A percentile compares a stretch with the other conserved stretches of the same genome.
Evolutionary conservation across 2,888 invertebrate genomes (phyloP).

Genomic region (Leucoma salicis): DNA sequence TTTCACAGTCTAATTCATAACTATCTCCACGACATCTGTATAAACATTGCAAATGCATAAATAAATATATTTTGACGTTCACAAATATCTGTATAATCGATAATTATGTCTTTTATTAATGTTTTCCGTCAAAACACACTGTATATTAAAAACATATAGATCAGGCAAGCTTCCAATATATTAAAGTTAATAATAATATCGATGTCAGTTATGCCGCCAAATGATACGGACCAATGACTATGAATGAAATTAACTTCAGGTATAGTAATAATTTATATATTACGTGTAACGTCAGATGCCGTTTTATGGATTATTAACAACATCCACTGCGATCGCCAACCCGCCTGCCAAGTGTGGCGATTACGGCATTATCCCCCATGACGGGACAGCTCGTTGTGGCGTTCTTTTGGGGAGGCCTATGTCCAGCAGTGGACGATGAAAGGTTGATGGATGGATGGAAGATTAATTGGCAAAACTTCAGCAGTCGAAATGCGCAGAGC

Average conservation of each 20-base stretch:
- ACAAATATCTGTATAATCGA: slow-evolving; percentile 21
- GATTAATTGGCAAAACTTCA: too few relatives aligned
- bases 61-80: slow-evolving; percentile 9
- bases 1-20: background rate
- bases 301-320: too few relatives aligned
- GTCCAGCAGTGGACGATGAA: too few relatives aligned
- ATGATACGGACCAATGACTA: slow-evolving; percentile 24
- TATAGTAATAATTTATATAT: too few relatives aligned
- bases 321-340: too few relatives aligned
- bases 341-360: too few relatives aligned
- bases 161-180: slow-evolving; percentile 32
- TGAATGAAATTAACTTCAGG: slow-evolving; percentile 4
- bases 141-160: slow-evolving; percentile 15
- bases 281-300: too few relatives aligned
- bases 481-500: too few relatives aligned
- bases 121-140: slow-evolving; percentile 24
- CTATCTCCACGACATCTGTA: slow-evolving; percentile 3
- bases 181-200: slow-evolving; percentile 22
- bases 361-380: too few relatives aligned
- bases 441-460: too few relatives aligned
- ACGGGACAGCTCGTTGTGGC: too few relatives aligned
- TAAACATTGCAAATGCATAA: slow-evolving; percentile 2
- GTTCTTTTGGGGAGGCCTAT: too few relatives aligned
- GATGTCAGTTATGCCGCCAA: slow-evolving; percentile 20
- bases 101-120: slow-evolving; percentile 25